Base-by-base conservation (phyloP, 2,113 vertebrate species). In the Boleophthalmus pectinirostris region DNA sequence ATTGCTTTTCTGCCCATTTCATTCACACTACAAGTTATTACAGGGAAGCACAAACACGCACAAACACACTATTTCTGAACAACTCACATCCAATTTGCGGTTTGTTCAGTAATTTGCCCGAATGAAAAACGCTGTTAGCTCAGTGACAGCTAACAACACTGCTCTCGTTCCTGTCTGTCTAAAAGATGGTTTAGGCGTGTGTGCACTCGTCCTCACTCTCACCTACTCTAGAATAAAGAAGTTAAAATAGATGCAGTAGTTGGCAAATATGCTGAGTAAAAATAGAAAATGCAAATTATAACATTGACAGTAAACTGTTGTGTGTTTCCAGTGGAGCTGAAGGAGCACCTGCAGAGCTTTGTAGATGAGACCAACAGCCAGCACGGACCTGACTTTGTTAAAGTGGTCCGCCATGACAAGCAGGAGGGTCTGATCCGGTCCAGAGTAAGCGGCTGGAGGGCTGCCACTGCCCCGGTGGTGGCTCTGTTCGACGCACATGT, bases 401-500 rank as follows among this genome's bases (percentile, higher is more conserved):
- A 98, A 88, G 79, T 98, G 1, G 95, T 99, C 60, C 94, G 93
- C 3, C 97, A 99, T 73, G 91, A 84, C 79, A 95, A 93, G 78
- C 97, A 97, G 83, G 97, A 98, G 70, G 97, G 97, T 1, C 93
- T 99, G 80, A 98, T 98, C 84, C 93, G 97, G 0, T 95, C 97
- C 18, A 91, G 97, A 1, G 96, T 99, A 73, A 97, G 96, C 0
- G 97, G 97, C 5, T 98, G 97, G 97, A 93, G 96, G 73, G 95
- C 84, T 0, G 95, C 97, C 35, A 94, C 95, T 0, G 96, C 96
- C 0, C 96, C 96, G 0, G 94, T 98, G 0, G 96, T 99, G 0
- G 97, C 97, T 0, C 95, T 99, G 61, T 98, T 99, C 1, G 97
- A 99, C 47, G 97, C 97, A 35, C 97, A 99, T 0, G 96, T 99